Conservation (phyloP, 2,113 vertebrate species). For the Probosciger aterrimus region DNA sequence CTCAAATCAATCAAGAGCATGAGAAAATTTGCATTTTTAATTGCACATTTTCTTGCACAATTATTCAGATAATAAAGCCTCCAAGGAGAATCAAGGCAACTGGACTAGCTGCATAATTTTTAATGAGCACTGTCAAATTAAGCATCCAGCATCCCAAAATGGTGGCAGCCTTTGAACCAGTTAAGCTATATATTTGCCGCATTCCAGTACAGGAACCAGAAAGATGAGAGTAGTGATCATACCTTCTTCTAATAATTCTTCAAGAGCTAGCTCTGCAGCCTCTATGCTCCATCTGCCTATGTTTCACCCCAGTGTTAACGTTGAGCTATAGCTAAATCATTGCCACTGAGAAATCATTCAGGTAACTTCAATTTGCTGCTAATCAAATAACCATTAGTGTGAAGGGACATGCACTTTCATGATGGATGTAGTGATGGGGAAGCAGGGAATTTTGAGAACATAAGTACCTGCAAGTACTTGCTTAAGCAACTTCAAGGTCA, state of each 20-base stretch:
- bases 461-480: not conserved
- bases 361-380: conserved; percentile 47
- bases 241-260: not conserved
- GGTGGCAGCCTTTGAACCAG: not conserved
- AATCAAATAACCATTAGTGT: conserved; percentile 33
- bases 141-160: not conserved
- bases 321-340: not conserved
- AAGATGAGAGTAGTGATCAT: not conserved
- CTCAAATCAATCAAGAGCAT: not conserved
- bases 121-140: conserved; percentile 12
- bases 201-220: not conserved
- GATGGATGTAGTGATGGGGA: conserved; percentile 7
- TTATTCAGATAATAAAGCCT: not conserved
- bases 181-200: not conserved
- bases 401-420: not conserved
- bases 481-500: not conserved
- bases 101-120: conserved; percentile 12
- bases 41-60: not conserved
- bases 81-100: not conserved
- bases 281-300: not conserved
- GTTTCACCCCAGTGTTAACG: not conserved
- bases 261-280: not conserved
- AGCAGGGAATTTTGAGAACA: not conserved
- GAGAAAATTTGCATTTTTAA: conserved; percentile 8
- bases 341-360: not conserved